Percentiles rank a stretch among this genome's conserved stretches.
Conservation (phyloP, 2,888 invertebrate genomes). For the Osedax fenrisi region DNA sequence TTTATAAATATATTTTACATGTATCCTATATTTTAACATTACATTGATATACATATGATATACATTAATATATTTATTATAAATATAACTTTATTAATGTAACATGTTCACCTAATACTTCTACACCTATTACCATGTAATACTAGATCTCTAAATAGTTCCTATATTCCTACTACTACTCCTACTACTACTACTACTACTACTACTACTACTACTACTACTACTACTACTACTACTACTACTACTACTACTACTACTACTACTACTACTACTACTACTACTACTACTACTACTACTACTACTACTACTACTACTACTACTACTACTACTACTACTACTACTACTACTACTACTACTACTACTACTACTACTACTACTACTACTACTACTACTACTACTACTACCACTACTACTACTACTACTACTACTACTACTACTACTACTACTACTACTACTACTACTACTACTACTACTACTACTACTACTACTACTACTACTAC, state of each 20-base stretch:
- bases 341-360: constrained; percentile 20
- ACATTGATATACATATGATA: no score
- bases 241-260: constrained; percentile 22
- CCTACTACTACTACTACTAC: neutral
- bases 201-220: neutral
- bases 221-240: constrained; percentile 23
- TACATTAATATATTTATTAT: no score
- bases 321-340: constrained; percentile 10
- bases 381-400: no score
- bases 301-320: no score
- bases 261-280: constrained; percentile 18
- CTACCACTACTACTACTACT: constrained; percentile 17
- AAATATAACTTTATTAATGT: no score
- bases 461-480: constrained; percentile 22
- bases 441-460: constrained; percentile 5
- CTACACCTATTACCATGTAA: no score
- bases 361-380: constrained; percentile 16
- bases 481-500: constrained; percentile 19
- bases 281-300: constrained; percentile 19
- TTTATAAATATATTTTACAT: no score
- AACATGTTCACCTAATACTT: no score
- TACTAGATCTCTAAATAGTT: no score
- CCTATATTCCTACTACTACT: no score
- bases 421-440: neutral
- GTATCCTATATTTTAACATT: no score